A percentile compares a stretch with the other conserved stretches of the same genome.
Evolutionary conservation across 2,797 vertebrate genomes (phyloP).

Genomic region (Leptodactylus fallax): DNA sequence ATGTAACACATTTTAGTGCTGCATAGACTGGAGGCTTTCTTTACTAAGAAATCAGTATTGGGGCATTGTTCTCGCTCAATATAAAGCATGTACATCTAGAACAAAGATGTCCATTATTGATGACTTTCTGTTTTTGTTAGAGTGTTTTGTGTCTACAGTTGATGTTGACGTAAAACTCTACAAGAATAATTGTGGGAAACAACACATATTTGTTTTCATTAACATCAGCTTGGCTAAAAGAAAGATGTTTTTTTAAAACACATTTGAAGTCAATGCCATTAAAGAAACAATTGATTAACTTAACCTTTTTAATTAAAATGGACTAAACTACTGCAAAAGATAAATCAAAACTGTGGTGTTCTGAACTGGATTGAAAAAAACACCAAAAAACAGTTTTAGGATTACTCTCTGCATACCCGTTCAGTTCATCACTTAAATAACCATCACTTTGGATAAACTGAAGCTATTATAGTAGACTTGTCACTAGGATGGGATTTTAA

Average conservation of each 20-base stretch:
- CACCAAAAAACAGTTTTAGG: too few relatives aligned
- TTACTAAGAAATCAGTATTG: constrained; percentile 5
- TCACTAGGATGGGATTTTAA: too few relatives aligned
- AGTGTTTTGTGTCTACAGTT: constrained; percentile 24
- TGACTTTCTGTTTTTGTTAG: not conserved
- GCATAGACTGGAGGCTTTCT: not conserved
- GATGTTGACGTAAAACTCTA: constrained; percentile 14
- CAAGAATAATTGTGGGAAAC: constrained; percentile 33
- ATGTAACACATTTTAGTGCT: not conserved
- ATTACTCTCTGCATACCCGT: too few relatives aligned
- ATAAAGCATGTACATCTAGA: constrained; percentile 24
- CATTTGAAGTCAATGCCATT: constrained; percentile 38
- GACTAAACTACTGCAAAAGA: constrained; percentile 26
- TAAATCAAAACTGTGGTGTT: constrained; percentile 31
- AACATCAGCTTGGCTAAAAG: constrained; percentile 24
- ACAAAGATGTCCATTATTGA: constrained; percentile 30
- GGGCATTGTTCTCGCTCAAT: constrained; percentile 14
- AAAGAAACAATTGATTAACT: constrained; percentile 45
- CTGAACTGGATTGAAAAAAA: not conserved
- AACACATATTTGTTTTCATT: constrained; percentile 45
- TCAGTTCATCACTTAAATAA: too few relatives aligned
- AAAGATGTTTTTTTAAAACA: constrained; percentile 41
- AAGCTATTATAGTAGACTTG: too few relatives aligned
- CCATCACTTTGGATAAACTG: too few relatives aligned
- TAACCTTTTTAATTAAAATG: constrained; percentile 46